Evolutionary conservation across 2,888 invertebrate species (phyloP).

Genomic region (Tricholauxania praeusta): DNA sequence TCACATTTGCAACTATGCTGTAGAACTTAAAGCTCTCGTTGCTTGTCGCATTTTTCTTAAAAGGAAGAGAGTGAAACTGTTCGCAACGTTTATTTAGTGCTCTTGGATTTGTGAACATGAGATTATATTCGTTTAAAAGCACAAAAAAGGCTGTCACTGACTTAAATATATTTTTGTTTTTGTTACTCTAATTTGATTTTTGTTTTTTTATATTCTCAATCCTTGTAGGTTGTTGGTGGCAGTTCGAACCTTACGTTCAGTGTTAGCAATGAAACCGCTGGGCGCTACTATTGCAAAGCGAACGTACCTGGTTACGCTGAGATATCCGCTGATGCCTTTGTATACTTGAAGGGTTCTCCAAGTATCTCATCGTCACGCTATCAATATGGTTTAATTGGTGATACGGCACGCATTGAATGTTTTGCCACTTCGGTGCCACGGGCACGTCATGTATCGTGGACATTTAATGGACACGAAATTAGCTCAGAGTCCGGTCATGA

Average conservation of each 20-base stretch:
- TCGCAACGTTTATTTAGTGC: too few relatives aligned
- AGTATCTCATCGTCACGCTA: conserved; percentile 83
- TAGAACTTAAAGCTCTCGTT: too few relatives aligned
- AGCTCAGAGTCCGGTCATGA: conserved; percentile 79
- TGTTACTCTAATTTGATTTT: neutral
- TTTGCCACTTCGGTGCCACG: conserved; percentile 90
- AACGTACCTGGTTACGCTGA: conserved; percentile 88
- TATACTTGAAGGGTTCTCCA: conserved; percentile 86
- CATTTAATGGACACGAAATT: conserved; percentile 85
- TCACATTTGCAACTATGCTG: too few relatives aligned
- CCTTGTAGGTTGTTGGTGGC: conserved; percentile 75
- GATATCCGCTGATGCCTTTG: conserved; percentile 83
- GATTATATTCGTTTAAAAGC: too few relatives aligned
- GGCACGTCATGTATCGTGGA: conserved; percentile 90
- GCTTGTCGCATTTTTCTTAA: too few relatives aligned
- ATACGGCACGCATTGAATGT: conserved; percentile 88
- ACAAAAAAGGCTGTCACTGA: too few relatives aligned
- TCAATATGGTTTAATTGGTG: conserved; percentile 86
- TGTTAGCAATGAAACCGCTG: conserved; percentile 84
- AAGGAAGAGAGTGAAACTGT: too few relatives aligned
- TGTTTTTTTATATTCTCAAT: neutral
- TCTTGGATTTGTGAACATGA: too few relatives aligned
- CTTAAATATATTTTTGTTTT: neutral
- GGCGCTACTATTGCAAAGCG: conserved; percentile 90
- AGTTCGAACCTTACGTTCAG: conserved; percentile 82